phyloP scores from a whole-genome alignment of 2,888 invertebrate genomes.

The Bellardia bayeri region DNA sequence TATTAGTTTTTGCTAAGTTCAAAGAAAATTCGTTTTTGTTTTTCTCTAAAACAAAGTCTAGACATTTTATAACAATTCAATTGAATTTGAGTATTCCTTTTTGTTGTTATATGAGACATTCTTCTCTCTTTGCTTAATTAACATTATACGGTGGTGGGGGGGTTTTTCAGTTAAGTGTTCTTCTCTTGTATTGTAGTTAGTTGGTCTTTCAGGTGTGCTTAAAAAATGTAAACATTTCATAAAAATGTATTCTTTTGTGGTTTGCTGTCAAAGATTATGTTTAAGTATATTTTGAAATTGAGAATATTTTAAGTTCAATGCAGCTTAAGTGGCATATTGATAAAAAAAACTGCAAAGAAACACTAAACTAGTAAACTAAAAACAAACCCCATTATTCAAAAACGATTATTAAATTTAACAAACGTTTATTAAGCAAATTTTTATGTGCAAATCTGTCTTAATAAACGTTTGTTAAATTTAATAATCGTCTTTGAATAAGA shows the following conservation, averaged over 20 bases:
- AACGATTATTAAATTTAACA: no score
- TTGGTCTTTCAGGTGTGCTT: neutral
- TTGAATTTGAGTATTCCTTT: conserved; percentile 3
- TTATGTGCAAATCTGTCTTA: no score
- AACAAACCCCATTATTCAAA: no score
- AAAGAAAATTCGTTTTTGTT: neutral
- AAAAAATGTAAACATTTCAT: conserved; percentile 37
- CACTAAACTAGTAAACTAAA: no score
- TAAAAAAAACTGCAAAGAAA: no score
- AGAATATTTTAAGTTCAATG: neutral
- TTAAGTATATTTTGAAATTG: neutral
- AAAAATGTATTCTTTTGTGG: conserved; percentile 10
- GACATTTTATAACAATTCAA: conserved; percentile 27
- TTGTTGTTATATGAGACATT: conserved; percentile 5
- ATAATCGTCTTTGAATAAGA: no score
- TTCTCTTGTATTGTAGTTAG: neutral
- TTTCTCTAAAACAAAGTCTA: conserved; percentile 27
- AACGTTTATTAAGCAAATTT: no score
- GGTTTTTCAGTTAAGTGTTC: neutral
- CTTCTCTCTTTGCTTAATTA: conserved; percentile 43
- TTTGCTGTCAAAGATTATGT: neutral
- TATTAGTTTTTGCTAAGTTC: neutral
- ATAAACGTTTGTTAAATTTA: no score
- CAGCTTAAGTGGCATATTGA: neutral
- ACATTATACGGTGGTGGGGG: conserved; percentile 16